Base-by-base conservation (phyloP, 1,140 invertebrate species). In the Oryctes rhinoceros region DNA sequence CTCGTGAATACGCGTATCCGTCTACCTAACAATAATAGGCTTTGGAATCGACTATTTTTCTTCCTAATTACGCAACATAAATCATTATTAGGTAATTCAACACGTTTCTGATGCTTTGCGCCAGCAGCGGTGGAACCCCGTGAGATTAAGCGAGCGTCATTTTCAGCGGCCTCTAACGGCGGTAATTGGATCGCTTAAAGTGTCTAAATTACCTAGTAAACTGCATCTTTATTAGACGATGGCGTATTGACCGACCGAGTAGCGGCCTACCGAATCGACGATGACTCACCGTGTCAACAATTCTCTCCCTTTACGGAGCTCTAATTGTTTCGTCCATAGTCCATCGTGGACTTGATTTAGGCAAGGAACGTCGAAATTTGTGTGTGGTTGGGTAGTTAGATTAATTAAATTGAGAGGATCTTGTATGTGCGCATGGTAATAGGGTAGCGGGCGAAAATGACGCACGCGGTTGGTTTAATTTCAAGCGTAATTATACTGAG, bases 211-310 rank as follows among this genome's bases (percentile, higher is more conserved):
- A 59, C 53, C 53, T 59, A 18, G 13, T 59, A 59, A 59, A 59
- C 53, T 59, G 53, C 53, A 59, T 59, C 53, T 59, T 59, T 59
- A 59, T 59, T 59, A 59, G 53, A 59, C 53, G 53, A 59, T 59
- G 18, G 53, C 53, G 53, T 59, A 59, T 59, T 59, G 53, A 59
- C 53, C 53, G 15, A 59, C 15, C 10, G 53, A 59, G 18, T n/a
- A 59, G 15, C 18, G 53, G 18, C 53, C 53, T 59, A 59, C 53
- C 53, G n/a, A 59, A n/a, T 53, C 15, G 15, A 18, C 6, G 53
- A 59, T 59, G 53, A 59, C 15, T 59, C 53, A 59, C 18, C 53
- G 18, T n/a, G 53, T 59, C 53, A 59, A 59, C 53, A 18, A 18
- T 59, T 59, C 15, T 59, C 53, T 59, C 53, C 53, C 53, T 59